phyloP scores from a whole-genome alignment of 1,140 invertebrate species.

The Carcinoscorpius rotundicauda region DNA sequence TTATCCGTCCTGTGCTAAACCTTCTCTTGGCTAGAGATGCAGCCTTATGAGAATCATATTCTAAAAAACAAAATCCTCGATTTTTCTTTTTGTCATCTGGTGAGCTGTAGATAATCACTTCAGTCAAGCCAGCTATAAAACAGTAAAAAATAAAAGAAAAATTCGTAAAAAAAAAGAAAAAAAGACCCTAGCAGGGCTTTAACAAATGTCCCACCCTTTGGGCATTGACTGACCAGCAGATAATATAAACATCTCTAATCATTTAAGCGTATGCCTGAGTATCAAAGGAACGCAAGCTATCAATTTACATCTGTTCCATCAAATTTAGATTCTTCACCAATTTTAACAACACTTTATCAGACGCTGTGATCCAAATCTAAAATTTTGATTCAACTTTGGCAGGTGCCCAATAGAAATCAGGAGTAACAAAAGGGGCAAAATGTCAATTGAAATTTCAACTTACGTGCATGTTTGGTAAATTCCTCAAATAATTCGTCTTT shows the following conservation, averaged over 20 bases:
- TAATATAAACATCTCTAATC: too few species aligned
- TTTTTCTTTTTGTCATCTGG: conserved; percentile 99
- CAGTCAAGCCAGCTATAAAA: conserved; percentile 73
- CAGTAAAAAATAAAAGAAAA: conserved; percentile 33
- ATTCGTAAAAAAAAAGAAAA: conserved; percentile 28
- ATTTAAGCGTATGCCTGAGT: too few species aligned
- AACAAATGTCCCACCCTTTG: background rate
- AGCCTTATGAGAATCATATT: conserved; percentile 98
- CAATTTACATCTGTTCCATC: too few species aligned
- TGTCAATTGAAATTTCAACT: conserved; percentile 43
- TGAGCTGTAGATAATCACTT: conserved; percentile 99
- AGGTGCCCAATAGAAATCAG: too few species aligned
- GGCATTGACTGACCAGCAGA: too few species aligned
- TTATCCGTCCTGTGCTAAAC: conserved; percentile 79
- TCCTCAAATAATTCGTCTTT: conserved; percentile 99
- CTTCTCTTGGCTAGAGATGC: conserved; percentile 94
- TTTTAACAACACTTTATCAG: too few species aligned
- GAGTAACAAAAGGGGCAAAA: too few species aligned
- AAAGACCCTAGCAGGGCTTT: background rate
- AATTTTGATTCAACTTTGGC: too few species aligned
- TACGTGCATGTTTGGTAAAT: conserved; percentile 99
- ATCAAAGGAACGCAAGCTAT: too few species aligned
- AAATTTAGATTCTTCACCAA: too few species aligned
- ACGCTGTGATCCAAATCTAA: too few species aligned
- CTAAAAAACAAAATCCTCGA: conserved; percentile 98